These are phyloP conservation scores for Galerucella calmariensis DNA, from an alignment of 2,888 invertebrate species.

Conservation along the genomic window DNA sequence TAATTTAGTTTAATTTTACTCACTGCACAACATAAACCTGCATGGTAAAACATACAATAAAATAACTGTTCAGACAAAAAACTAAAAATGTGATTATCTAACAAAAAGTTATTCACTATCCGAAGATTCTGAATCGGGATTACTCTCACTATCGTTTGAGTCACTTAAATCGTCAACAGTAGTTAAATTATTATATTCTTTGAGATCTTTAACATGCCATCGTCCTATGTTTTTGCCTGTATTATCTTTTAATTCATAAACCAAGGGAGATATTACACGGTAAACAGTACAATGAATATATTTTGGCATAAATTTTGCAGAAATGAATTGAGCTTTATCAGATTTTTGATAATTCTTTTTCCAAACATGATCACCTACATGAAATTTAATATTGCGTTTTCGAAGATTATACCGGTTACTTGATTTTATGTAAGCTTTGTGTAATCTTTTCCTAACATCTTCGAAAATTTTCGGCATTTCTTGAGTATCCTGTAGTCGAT, in stretches of 20 bases:
- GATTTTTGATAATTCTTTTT: conserved; percentile 13
- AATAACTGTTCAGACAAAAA: too few relatives aligned
- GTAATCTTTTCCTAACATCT: background rate
- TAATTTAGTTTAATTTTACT: too few relatives aligned
- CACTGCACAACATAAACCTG: too few relatives aligned
- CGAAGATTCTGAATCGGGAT: too few relatives aligned
- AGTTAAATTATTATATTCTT: background rate
- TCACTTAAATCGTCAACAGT: conserved; percentile 2
- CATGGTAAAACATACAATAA: too few relatives aligned
- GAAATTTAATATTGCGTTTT: conserved; percentile 8
- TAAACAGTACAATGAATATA: background rate
- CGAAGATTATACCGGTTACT: conserved; percentile 8
- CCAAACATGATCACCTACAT: conserved; percentile 15
- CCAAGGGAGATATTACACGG: background rate
- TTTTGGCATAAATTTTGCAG: background rate
- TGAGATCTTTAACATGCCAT: conserved; percentile 11
- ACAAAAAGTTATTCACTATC: too few relatives aligned
- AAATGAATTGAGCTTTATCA: conserved; percentile 12
- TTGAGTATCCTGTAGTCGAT: background rate
- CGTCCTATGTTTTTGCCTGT: conserved; percentile 6
- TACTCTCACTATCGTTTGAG: too few relatives aligned
- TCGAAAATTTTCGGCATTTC: conserved; percentile 5
- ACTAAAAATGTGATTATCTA: too few relatives aligned
- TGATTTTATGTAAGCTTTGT: background rate
- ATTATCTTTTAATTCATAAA: conserved; percentile 4